Conservation (phyloP, 2,888 invertebrate genomes). For the Adelphocoris suturalis region DNA sequence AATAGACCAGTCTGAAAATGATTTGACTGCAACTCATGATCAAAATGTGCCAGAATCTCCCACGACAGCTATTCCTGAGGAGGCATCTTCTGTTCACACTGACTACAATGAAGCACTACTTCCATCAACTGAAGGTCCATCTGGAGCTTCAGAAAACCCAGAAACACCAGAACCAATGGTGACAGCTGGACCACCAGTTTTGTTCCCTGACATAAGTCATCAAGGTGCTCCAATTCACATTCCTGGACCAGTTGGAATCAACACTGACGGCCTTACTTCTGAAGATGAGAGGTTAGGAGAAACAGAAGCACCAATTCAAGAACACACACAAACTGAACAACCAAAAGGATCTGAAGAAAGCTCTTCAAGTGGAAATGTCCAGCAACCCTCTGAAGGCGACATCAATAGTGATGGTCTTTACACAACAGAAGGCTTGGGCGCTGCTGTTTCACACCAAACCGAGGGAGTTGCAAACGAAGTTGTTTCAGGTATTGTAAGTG, state of each 20-base stretch:
- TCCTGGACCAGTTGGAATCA: constrained; percentile 67
- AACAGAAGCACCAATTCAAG: constrained; percentile 26
- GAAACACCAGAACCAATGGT: constrained; percentile 27
- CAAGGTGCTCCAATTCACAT: constrained; percentile 62
- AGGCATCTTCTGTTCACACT: not conserved
- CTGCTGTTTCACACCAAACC: not conserved
- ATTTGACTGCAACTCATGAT: constrained; percentile 50
- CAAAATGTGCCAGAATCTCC: not conserved
- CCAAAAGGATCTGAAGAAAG: constrained; percentile 11
- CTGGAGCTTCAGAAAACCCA: constrained; percentile 47
- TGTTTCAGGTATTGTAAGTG: not conserved
- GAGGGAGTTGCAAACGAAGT: constrained; percentile 1
- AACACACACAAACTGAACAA: constrained; percentile 6
- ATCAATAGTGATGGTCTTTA: constrained; percentile 4
- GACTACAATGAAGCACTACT: constrained; percentile 26
- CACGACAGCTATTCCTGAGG: not conserved
- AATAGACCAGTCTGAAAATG: constrained; percentile 31
- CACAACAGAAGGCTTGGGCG: constrained; percentile 57
- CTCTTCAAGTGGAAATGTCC: not conserved
- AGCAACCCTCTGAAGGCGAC: not conserved
- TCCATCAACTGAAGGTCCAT: constrained; percentile 45
- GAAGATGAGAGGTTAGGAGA: constrained; percentile 43
- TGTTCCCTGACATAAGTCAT: constrained; percentile 61
- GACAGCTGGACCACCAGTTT: constrained; percentile 58
- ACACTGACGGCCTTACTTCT: not conserved